A percentile compares a stretch with the other conserved stretches of the same genome.
phyloP scores from a whole-genome alignment of 2,113 vertebrate genomes.

The Hoplias malabaricus region DNA sequence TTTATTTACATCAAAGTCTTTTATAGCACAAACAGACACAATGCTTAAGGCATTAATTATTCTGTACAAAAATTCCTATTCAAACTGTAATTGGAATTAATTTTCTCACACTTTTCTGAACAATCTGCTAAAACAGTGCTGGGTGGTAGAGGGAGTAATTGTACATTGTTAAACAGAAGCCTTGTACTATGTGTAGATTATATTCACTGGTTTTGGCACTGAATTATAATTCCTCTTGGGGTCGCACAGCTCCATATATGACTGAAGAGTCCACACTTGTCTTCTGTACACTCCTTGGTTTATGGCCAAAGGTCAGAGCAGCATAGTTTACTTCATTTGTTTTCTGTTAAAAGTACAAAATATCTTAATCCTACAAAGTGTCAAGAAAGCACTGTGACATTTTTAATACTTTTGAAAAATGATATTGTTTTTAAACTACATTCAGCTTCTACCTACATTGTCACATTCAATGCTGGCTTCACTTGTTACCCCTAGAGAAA shows the following conservation, averaged over 20 bases:
- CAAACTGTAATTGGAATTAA: too few species aligned
- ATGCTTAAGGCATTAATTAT: too few species aligned
- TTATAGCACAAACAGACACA: too few species aligned
- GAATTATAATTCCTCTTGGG: not conserved
- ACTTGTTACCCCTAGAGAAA: not conserved
- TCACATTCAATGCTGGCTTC: not conserved
- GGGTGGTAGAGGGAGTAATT: too few species aligned
- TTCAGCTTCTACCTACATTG: not conserved
- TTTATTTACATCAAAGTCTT: too few species aligned
- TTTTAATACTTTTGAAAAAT: too few species aligned
- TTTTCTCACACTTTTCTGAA: too few species aligned
- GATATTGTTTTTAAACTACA: not conserved
- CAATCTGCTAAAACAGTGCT: too few species aligned
- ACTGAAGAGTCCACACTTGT: not conserved
- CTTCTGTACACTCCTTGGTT: not conserved
- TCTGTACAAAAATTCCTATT: too few species aligned
- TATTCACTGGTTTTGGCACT: not conserved
- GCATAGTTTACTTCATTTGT: conserved; percentile 2
- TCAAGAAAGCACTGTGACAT: too few species aligned
- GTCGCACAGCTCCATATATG: not conserved
- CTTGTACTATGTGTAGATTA: too few species aligned
- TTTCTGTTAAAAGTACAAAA: not conserved
- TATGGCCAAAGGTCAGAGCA: not conserved
- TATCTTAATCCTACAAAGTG: not conserved
- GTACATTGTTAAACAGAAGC: too few species aligned